Percentiles rank a stretch among this genome's conserved stretches.
phyloP scores from a whole-genome alignment of 37 sponge, comb jelly and placozoan species.

The Petrosia ficiformis region DNA sequence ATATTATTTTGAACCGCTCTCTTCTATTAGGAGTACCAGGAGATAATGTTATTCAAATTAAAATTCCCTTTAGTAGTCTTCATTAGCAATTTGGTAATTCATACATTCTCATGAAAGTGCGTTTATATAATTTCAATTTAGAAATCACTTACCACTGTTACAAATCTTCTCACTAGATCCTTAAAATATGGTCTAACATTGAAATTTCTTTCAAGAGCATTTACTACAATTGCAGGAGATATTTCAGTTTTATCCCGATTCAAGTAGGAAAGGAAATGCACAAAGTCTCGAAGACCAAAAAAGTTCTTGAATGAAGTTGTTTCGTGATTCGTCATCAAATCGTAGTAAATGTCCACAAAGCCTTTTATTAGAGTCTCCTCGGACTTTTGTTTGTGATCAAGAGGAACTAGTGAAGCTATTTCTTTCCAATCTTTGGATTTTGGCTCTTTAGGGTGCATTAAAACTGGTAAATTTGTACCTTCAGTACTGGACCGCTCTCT shows the following conservation, averaged over 20 bases:
- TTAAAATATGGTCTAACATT: slow-evolving; percentile 51
- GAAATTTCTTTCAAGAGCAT: slow-evolving; percentile 89
- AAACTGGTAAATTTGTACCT: too few species aligned
- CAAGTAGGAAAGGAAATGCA: slow-evolving; percentile 73
- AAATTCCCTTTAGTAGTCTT: too few species aligned
- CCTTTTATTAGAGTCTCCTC: not conserved
- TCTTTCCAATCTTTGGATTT: too few species aligned
- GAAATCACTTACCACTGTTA: slow-evolving; percentile 3
- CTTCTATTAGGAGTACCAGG: too few species aligned
- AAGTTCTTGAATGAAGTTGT: slow-evolving; percentile 30
- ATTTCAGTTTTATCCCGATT: slow-evolving; percentile 6
- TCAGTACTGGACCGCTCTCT: too few species aligned
- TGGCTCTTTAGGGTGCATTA: too few species aligned
- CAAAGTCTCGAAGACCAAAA: slow-evolving; percentile 86
- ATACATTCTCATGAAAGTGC: too few species aligned
- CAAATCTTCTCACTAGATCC: not conserved
- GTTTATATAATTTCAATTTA: not conserved
- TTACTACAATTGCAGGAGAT: slow-evolving; percentile 61
- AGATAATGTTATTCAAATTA: too few species aligned
- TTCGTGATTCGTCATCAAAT: slow-evolving; percentile 38
- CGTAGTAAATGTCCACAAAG: not conserved
- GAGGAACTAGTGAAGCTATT: too few species aligned
- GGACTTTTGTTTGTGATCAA: too few species aligned
- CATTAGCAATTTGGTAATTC: too few species aligned
- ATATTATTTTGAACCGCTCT: too few species aligned